phyloP scores from a whole-genome alignment of 2,888 invertebrate genomes.

The Limnephilus rhombicus region DNA sequence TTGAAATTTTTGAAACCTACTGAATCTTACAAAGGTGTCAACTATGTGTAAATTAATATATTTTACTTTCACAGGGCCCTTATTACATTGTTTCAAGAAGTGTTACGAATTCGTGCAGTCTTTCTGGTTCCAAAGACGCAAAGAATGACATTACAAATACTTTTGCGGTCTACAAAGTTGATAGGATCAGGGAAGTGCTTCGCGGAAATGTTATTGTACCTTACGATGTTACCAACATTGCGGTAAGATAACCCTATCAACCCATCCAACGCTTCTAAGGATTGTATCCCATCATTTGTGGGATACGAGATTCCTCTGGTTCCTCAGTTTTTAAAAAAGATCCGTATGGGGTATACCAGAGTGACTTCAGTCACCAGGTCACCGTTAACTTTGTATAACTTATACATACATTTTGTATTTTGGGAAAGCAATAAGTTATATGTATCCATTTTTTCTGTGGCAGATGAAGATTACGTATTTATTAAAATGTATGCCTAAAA shows the following conservation, averaged over 20 bases:
- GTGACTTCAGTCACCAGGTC: neutral
- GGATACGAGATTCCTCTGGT: too few species aligned
- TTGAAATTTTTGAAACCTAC: too few species aligned
- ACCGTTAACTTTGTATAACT: neutral
- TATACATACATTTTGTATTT: too few species aligned
- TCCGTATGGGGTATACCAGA: neutral
- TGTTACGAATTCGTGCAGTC: neutral
- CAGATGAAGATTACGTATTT: neutral
- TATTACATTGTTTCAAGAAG: slow-evolving; percentile 38
- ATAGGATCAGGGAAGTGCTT: slow-evolving; percentile 37
- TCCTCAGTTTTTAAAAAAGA: too few species aligned
- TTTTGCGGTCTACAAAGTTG: slow-evolving; percentile 32
- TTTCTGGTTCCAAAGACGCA: neutral
- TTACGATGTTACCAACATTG: neutral
- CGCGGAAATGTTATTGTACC: slow-evolving; percentile 18
- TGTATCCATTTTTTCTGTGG: too few species aligned
- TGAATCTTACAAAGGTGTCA: too few species aligned
- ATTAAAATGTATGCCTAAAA: neutral
- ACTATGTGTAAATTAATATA: too few species aligned
- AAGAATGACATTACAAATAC: neutral
- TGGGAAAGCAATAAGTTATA: too few species aligned
- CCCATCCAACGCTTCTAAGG: neutral
- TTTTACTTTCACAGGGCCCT: slow-evolving; percentile 40
- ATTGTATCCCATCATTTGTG: neutral
- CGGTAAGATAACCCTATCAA: neutral